Conservation (phyloP, 2,888 invertebrate species). For the Tuberolachnus salignus region DNA sequence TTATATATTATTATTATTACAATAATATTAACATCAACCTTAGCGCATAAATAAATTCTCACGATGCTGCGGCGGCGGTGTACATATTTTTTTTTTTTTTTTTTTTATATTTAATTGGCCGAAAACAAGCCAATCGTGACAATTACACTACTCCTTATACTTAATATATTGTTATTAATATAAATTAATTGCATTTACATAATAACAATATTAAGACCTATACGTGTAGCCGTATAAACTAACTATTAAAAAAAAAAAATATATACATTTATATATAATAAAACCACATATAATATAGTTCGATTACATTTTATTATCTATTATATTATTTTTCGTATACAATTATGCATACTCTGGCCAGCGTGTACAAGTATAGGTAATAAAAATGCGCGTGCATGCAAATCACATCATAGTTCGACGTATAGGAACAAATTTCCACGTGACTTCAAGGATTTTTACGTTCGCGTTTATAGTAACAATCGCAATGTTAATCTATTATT, state of each 20-base stretch:
- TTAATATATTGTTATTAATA: constrained; percentile 3
- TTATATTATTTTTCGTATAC: too few species aligned
- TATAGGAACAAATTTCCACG: not conserved
- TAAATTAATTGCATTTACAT: not conserved
- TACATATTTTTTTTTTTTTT: too few species aligned
- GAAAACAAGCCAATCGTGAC: not conserved
- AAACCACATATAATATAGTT: too few species aligned
- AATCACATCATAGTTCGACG: not conserved
- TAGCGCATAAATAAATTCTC: not conserved
- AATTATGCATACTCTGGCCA: too few species aligned
- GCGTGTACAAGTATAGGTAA: too few species aligned
- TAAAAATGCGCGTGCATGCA: not conserved
- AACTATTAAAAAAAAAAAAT: not conserved
- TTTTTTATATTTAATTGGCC: not conserved
- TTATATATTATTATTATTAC: too few species aligned
- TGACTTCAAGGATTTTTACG: constrained; percentile 13
- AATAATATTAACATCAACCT: too few species aligned
- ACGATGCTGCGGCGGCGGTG: not conserved
- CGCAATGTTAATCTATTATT: not conserved
- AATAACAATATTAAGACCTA: not conserved
- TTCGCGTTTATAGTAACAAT: not conserved
- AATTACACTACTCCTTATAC: not conserved
- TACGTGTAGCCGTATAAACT: not conserved
- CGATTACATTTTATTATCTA: too few species aligned
- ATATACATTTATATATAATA: too few species aligned